Percentiles rank a stretch among this genome's conserved stretches.
Evolutionary conservation across 1,140 invertebrate species (phyloP).

Genomic region (Octopus sinensis): DNA sequence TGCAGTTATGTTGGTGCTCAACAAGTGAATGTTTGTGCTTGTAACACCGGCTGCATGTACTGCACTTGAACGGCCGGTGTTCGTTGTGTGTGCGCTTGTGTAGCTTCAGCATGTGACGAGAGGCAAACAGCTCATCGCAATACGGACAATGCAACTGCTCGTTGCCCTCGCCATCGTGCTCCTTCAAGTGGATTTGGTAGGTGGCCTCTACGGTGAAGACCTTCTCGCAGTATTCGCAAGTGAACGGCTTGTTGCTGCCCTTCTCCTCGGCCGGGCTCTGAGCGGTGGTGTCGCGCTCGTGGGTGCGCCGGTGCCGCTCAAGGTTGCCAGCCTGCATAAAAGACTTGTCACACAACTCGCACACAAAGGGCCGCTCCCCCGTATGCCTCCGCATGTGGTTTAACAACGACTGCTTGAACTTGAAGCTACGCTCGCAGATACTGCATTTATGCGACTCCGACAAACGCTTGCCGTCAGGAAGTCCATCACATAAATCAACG

Average conservation of each 20-base stretch:
- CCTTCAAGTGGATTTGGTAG: background rate
- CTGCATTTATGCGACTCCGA: background rate
- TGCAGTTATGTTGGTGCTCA: background rate
- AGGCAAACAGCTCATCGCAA: background rate
- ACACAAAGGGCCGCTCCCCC: slow-evolving; percentile 24
- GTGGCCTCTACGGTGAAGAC: background rate
- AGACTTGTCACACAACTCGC: slow-evolving; percentile 30
- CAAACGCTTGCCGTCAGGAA: background rate
- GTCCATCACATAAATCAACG: slow-evolving; percentile 11
- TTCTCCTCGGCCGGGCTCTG: background rate
- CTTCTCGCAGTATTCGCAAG: background rate
- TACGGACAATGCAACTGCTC: background rate
- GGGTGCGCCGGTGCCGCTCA: slow-evolving; percentile 38
- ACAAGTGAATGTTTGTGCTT: background rate
- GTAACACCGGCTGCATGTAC: background rate
- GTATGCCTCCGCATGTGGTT: slow-evolving; percentile 28
- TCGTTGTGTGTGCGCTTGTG: background rate
- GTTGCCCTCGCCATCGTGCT: background rate
- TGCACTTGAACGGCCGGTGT: background rate
- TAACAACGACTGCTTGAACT: slow-evolving; percentile 23
- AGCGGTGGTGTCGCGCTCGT: slow-evolving; percentile 7
- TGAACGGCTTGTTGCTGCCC: background rate
- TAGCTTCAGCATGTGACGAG: too few species aligned
- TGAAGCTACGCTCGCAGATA: background rate
- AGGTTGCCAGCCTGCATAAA: slow-evolving; percentile 41